phyloP scores from a whole-genome alignment of 2,113 vertebrate genomes.

The Corapipo altera region DNA sequence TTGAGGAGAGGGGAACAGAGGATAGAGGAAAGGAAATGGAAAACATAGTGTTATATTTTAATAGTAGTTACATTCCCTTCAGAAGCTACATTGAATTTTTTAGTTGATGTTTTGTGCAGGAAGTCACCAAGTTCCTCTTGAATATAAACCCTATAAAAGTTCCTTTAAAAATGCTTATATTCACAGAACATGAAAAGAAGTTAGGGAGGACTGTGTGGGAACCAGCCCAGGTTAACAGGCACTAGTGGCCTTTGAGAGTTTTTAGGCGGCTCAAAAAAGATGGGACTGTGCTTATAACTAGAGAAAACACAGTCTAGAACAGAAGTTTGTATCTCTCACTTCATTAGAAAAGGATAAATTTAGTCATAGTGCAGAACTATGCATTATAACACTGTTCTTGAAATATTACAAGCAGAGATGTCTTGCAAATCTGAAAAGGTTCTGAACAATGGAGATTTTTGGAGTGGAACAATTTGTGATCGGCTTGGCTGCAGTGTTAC shows the following conservation, averaged over 20 bases:
- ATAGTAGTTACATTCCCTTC: background rate
- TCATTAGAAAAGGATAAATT: background rate
- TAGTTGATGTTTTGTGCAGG: background rate
- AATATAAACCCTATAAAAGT: background rate
- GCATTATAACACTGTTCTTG: background rate
- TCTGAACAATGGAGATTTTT: background rate
- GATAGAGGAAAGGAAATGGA: background rate
- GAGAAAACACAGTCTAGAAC: background rate
- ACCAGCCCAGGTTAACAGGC: fast-evolving
- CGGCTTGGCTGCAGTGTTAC: background rate
- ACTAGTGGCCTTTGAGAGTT: background rate
- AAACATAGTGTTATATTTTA: background rate
- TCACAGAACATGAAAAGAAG: background rate
- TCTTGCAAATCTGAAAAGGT: background rate
- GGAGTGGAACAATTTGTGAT: background rate
- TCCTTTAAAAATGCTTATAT: background rate
- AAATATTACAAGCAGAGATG: background rate
- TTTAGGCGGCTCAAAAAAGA: background rate
- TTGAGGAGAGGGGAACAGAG: background rate
- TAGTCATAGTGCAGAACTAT: background rate
- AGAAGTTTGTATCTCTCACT: background rate
- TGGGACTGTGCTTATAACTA: background rate
- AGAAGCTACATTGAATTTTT: background rate
- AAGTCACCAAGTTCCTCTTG: background rate
- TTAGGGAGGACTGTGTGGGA: background rate